Conservation (phyloP, 2,113 vertebrate genomes). For the Centropus bengalensis region DNA sequence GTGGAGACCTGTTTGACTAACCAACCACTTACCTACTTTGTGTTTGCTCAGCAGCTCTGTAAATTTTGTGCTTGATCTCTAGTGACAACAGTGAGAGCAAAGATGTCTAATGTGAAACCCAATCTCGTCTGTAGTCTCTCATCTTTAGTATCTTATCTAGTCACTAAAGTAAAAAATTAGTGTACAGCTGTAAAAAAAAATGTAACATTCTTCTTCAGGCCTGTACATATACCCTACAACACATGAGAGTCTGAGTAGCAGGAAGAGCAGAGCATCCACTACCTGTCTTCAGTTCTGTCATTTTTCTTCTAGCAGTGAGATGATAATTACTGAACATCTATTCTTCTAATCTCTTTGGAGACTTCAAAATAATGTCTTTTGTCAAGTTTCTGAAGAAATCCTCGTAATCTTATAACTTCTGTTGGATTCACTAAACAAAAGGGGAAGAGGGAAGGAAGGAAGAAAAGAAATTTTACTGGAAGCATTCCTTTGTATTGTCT, state of each 20-base stretch:
- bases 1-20: background rate
- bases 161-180: background rate
- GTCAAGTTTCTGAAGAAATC: slow-evolving; percentile 16
- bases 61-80: background rate
- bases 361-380: background rate
- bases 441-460: background rate
- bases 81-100: background rate
- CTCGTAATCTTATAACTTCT: slow-evolving; percentile 15
- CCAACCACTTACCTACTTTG: background rate
- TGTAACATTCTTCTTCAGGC: background rate
- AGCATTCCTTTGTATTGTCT: background rate
- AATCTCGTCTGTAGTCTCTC: background rate
- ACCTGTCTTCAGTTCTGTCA: slow-evolving; percentile 3
- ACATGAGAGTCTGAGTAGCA: background rate
- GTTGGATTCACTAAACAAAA: background rate
- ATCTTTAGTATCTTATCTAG: background rate
- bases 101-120: background rate
- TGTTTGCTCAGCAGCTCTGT: background rate
- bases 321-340: background rate
- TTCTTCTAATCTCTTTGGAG: slow-evolving; percentile 18
- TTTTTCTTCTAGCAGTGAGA: background rate
- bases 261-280: background rate
- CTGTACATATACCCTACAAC: background rate
- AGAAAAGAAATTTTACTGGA: background rate
- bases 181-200: background rate